These are phyloP conservation scores for Anticlea derivata DNA, from an alignment of 2,888 invertebrate species.

Conservation along the genomic window DNA sequence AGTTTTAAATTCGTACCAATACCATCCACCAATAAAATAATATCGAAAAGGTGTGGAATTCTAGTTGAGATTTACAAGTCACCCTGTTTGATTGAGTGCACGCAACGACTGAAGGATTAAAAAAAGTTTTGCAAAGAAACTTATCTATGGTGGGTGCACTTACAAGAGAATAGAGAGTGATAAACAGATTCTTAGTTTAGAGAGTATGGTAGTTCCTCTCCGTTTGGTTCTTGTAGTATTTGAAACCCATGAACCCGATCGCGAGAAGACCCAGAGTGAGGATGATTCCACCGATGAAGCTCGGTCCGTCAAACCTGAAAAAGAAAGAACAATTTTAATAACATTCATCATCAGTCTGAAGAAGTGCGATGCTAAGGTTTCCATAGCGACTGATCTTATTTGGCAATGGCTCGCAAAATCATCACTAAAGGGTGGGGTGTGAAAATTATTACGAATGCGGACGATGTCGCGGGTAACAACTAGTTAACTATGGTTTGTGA, in stretches of 20 bases:
- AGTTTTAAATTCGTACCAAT: slow-evolving; percentile 35
- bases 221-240: slow-evolving; percentile 93
- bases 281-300: slow-evolving; percentile 94
- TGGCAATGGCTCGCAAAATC: no score
- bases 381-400: no score
- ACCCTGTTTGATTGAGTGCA: slow-evolving; percentile 45
- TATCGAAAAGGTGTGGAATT: slow-evolving; percentile 29
- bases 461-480: no score
- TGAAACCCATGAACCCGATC: slow-evolving; percentile 92
- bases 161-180: slow-evolving; percentile 46
- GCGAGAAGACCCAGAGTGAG: slow-evolving; percentile 90
- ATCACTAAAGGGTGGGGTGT: no score
- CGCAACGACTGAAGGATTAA: slow-evolving; percentile 35
- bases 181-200: slow-evolving; percentile 75
- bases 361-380: no score
- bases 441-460: no score
- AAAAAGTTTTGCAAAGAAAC: slow-evolving; percentile 23
- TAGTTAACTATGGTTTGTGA: no score
- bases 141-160: slow-evolving; percentile 61
- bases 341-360: no score
- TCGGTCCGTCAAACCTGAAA: slow-evolving; percentile 88
- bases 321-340: slow-evolving; percentile 28
- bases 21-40: slow-evolving; percentile 41
- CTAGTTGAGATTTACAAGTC: slow-evolving; percentile 35
- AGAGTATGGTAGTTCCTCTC: slow-evolving; percentile 95